Conservation (phyloP, 2,888 invertebrate genomes). For the Cetonia aurata region DNA sequence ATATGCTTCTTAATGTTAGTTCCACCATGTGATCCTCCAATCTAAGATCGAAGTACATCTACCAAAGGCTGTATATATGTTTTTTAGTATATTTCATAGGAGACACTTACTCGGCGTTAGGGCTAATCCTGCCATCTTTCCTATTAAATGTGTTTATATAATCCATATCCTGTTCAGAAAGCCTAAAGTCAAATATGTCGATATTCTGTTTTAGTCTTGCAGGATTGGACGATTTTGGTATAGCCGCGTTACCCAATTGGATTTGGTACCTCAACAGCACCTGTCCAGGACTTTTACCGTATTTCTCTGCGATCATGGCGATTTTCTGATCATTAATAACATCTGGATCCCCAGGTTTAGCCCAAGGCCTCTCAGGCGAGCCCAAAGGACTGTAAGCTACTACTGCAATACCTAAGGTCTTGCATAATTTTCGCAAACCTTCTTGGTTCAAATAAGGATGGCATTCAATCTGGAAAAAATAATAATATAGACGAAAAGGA, state of each 20-base stretch:
- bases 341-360: slow-evolving; percentile 75
- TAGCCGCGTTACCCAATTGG: slow-evolving; percentile 69
- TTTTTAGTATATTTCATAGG: not conserved
- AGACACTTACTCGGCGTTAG: slow-evolving; percentile 44
- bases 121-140: slow-evolving; percentile 48
- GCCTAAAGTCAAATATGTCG: slow-evolving; percentile 70
- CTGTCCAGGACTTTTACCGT: slow-evolving; percentile 77
- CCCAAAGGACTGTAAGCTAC: slow-evolving; percentile 88
- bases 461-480: slow-evolving; percentile 73
- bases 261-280: slow-evolving; percentile 75
- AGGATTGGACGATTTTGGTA: slow-evolving; percentile 71
- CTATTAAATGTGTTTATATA: slow-evolving; percentile 47
- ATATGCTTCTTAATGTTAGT: no score
- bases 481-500: slow-evolving; percentile 4
- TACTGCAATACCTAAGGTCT: slow-evolving; percentile 72
- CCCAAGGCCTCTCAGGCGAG: slow-evolving; percentile 80
- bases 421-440: slow-evolving; percentile 76
- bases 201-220: slow-evolving; percentile 69
- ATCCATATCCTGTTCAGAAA: slow-evolving; percentile 66
- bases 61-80: not conserved
- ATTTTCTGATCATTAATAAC: slow-evolving; percentile 73
- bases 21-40: no score
- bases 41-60: not conserved
- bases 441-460: slow-evolving; percentile 77
- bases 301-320: slow-evolving; percentile 73